Evolutionary conservation across 2,888 invertebrate species (phyloP), one percentile per base, ranked within the genome.

Genomic region (Acleris sparsana): DNA sequence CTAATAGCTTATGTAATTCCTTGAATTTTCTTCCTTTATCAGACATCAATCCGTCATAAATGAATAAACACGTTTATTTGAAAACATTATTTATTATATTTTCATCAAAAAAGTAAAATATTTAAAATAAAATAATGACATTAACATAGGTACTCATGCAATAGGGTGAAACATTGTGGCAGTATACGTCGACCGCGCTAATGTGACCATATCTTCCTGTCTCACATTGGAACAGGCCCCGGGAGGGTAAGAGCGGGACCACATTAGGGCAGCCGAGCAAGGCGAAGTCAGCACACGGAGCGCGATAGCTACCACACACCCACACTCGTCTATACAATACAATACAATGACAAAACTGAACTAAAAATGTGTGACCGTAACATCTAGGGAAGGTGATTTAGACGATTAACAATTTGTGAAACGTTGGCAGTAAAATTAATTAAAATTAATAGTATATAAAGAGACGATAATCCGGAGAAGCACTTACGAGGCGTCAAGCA

Each of bases 1-100:
- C 25, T 25, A 20, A 25, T 43, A 13, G 13, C 16, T 43, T 16
- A 16, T 43, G 13, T 43, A 5, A 11, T 11, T 2, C 16, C 1
- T 43, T 5, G 16, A 46, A 0, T 1, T 33, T 29, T 29, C 29
- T 29, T 29, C 33, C 33, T 33, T 33, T 46, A 16, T 46, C 17
- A 6, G 17, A 46, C 6, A 44, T 33, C 0, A 43, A 46, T 9
- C 6, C 5, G 6, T 46, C 39, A 52, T 25, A 39, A 70, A 77
- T 71, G 67, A 39, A 77, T 72, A 77, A 73, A 67, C 33, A 68
- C 22, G 62, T 59, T 71, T 90, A 89, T 89, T 92, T 91, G 89
- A 92, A 92, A 92, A 92, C 92, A 90, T 92, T 83, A 85, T 92
- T 92, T 91, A 92, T 92, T 92, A 91, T 92, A 92, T 84, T 87